These are phyloP conservation scores for Nixonia krombeini DNA, from an alignment of 1,140 invertebrate species.

Conservation along the genomic window DNA sequence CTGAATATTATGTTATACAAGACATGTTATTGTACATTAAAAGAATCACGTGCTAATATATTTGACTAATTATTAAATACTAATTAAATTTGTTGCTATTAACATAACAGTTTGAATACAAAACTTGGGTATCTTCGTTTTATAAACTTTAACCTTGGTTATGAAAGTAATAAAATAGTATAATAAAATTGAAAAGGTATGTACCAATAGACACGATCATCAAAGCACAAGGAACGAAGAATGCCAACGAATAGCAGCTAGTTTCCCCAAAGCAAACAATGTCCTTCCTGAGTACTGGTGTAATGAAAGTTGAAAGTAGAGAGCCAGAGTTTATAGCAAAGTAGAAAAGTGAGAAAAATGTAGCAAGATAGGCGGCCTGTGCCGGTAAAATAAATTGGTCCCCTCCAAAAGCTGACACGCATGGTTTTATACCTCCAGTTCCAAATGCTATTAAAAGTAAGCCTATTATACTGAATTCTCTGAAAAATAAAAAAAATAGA, in stretches of 20 bases:
- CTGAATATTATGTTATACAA: too few species aligned
- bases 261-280: slow-evolving; percentile 86
- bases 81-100: too few species aligned
- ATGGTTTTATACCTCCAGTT: slow-evolving; percentile 98
- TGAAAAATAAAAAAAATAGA: slow-evolving; percentile 63
- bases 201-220: slow-evolving; percentile 87
- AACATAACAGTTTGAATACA: too few species aligned
- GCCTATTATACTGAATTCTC: slow-evolving; percentile 82
- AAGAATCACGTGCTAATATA: too few species aligned
- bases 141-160: too few species aligned
- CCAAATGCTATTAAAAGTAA: slow-evolving; percentile 88
- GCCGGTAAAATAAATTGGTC: slow-evolving; percentile 92
- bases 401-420: slow-evolving; percentile 96
- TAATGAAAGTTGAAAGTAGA: slow-evolving; percentile 90
- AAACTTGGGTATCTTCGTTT: too few species aligned
- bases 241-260: slow-evolving; percentile 91
- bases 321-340: slow-evolving; percentile 95
- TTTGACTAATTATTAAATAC: too few species aligned
- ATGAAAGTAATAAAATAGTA: too few species aligned
- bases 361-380: slow-evolving; percentile 81
- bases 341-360: slow-evolving; percentile 95
- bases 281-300: slow-evolving; percentile 87
- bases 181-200: too few species aligned
- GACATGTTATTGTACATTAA: too few species aligned
- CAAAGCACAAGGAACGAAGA: slow-evolving; percentile 89